Percentiles rank a stretch among this genome's conserved stretches.
Evolutionary conservation across 1,140 invertebrate genomes (phyloP).

Genomic region (Brachystomella parvula): DNA sequence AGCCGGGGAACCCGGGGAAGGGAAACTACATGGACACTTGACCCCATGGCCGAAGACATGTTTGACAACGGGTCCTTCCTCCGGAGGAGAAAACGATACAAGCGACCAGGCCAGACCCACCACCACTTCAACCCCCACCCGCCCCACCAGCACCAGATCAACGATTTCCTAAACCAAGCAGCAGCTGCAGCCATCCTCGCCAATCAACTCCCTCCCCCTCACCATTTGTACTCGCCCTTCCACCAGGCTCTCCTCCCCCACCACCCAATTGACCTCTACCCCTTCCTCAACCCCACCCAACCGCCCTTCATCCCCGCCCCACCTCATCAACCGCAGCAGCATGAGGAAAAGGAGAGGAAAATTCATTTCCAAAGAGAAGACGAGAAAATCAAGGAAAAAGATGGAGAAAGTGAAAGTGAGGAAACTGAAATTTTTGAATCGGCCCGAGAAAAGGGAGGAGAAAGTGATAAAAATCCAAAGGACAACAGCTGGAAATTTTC

Average conservation of each 20-base stretch:
- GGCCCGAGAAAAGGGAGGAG: no score
- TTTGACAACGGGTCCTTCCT: slow-evolving; percentile 98
- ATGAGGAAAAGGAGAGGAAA: background rate
- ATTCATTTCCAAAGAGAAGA: background rate
- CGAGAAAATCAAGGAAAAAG: no score
- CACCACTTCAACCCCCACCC: slow-evolving; percentile 34
- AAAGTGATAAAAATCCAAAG: no score
- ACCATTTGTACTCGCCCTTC: slow-evolving; percentile 37
- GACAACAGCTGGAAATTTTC: no score
- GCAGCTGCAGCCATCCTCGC: slow-evolving; percentile 29
- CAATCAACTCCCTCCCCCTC: slow-evolving; percentile 21
- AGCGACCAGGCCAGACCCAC: slow-evolving; percentile 52
- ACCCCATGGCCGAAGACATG: slow-evolving; percentile 96
- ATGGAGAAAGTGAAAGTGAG: no score
- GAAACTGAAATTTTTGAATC: no score
- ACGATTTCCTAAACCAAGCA: slow-evolving; percentile 41
- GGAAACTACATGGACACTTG: slow-evolving; percentile 49
- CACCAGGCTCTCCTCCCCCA: slow-evolving; percentile 37
- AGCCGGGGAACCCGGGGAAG: slow-evolving; percentile 88
- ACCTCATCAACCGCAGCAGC: background rate
- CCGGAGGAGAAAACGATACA: slow-evolving; percentile 84
- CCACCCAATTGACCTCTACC: slow-evolving; percentile 42
- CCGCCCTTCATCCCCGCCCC: slow-evolving; percentile 20
- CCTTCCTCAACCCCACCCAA: slow-evolving; percentile 40
- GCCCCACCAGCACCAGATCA: slow-evolving; percentile 44